phyloP scores from a whole-genome alignment of 2,888 invertebrate species.

The Leptopterna dolabrata region DNA sequence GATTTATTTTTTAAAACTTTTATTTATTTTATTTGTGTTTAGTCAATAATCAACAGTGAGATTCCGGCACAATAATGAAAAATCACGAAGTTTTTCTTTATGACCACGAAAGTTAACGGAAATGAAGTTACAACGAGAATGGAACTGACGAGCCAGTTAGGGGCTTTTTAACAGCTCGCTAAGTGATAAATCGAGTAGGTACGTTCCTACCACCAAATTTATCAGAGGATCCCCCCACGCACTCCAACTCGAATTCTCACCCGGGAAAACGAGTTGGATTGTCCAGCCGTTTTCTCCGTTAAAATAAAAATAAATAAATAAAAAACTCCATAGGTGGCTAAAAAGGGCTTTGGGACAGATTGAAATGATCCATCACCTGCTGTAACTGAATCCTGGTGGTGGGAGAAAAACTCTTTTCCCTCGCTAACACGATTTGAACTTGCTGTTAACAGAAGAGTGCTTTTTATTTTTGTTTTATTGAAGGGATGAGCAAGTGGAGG shows the following conservation, averaged over 20 bases:
- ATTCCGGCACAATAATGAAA: too few species aligned
- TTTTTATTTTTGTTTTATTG: neutral
- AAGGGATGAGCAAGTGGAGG: neutral
- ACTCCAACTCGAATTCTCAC: neutral
- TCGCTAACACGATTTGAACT: neutral
- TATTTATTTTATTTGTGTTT: too few species aligned
- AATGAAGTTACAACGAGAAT: neutral
- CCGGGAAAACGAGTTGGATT: neutral
- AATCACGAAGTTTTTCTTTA: too few species aligned
- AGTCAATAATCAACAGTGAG: too few species aligned
- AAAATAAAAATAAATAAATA: neutral
- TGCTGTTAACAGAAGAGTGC: neutral
- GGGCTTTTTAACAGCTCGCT: neutral
- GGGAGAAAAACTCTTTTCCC: neutral
- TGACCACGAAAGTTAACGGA: too few species aligned
- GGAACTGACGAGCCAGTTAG: neutral
- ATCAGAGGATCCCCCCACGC: neutral
- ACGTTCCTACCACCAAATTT: neutral
- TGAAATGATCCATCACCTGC: neutral
- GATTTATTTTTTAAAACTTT: too few species aligned
- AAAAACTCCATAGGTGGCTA: neutral
- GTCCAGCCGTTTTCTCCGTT: neutral
- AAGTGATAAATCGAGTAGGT: slow-evolving; percentile 7
- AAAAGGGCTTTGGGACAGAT: neutral
- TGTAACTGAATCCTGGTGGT: neutral